phyloP scores from a whole-genome alignment of 2,888 invertebrate genomes.

The Orthonevra nobilis region DNA sequence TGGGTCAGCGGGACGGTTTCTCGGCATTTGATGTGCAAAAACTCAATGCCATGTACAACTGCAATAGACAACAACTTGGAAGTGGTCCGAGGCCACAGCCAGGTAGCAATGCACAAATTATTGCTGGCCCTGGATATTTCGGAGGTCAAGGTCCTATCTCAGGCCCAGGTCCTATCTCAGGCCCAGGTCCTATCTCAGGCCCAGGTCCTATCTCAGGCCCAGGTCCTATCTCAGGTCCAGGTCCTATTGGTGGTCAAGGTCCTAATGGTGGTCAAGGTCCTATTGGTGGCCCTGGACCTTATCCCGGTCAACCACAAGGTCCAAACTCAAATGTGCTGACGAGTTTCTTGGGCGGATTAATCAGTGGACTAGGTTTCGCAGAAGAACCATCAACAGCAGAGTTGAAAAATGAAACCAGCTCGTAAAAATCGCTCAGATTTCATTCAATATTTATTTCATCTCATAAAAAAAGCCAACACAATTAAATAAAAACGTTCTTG shows the following conservation, averaged over 20 bases:
- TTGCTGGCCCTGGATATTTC: too few relatives aligned
- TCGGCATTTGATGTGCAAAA: slow-evolving; percentile 87
- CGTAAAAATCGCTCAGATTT: too few relatives aligned
- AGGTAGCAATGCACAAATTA: too few relatives aligned
- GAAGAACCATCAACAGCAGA: slow-evolving; percentile 65
- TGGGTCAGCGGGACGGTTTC: slow-evolving; percentile 89
- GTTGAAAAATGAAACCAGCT: neutral
- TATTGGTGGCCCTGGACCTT: neutral
- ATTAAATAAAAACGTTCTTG: too few relatives aligned
- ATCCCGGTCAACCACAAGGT: slow-evolving; percentile 12
- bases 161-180: too few relatives aligned
- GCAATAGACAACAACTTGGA: slow-evolving; percentile 75
- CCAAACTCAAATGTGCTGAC: slow-evolving; percentile 71
- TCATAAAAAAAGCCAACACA: slow-evolving; percentile 1
- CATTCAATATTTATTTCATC: slow-evolving; percentile 54
- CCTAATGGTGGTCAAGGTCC: neutral
- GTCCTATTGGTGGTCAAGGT: neutral
- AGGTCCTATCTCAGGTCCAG: slow-evolving; percentile 35
- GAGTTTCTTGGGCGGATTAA: slow-evolving; percentile 77
- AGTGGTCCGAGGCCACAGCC: too few relatives aligned
- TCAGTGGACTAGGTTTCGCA: slow-evolving; percentile 76
- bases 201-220: neutral
- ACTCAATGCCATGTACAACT: slow-evolving; percentile 88
- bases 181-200: too few relatives aligned
- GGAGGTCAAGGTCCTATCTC: too few relatives aligned